Conservation (phyloP, 2,113 vertebrate genomes). For the Macquaria australasica region DNA sequence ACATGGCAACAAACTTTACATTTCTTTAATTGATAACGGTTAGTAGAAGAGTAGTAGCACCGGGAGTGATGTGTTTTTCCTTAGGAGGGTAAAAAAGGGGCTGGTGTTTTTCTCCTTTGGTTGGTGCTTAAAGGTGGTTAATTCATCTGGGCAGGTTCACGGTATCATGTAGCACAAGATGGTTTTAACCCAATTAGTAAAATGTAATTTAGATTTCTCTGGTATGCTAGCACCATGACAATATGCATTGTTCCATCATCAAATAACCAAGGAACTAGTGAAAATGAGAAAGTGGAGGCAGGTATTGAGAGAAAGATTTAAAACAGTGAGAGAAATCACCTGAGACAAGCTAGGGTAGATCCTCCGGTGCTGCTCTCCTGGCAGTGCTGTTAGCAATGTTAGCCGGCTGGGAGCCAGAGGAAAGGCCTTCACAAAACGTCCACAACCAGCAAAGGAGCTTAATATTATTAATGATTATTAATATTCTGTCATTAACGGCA, state of each 20-base stretch:
- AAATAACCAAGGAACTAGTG: neutral
- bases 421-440: neutral
- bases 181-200: neutral
- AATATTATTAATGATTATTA: no score
- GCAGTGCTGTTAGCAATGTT: neutral
- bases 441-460: neutral
- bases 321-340: neutral
- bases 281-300: neutral
- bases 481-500: neutral
- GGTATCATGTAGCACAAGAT: neutral
- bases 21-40: neutral
- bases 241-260: neutral
- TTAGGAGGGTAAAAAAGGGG: no score
- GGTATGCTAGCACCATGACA: neutral
- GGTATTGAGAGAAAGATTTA: neutral
- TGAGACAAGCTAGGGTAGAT: neutral
- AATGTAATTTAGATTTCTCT: neutral
- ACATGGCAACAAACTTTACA: neutral
- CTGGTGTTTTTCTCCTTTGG: neutral
- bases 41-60: neutral
- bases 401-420: neutral
- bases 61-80: no score
- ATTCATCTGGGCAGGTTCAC: neutral
- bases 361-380: neutral
- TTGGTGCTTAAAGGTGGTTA: neutral